phyloP scores from a whole-genome alignment of 2,797 vertebrate genomes.

The Pampus argenteus region DNA sequence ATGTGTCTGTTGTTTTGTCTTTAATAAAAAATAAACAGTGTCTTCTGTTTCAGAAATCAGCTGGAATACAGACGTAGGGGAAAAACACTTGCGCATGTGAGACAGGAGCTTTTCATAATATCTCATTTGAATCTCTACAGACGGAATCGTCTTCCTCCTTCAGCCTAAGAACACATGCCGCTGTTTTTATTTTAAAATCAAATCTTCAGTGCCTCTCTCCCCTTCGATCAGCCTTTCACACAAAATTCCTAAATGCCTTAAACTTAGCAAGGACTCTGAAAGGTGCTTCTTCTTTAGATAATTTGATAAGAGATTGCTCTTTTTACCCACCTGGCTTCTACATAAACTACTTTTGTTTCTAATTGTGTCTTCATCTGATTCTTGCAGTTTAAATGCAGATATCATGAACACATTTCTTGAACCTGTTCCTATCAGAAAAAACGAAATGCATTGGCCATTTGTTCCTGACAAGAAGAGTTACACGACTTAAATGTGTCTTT shows the following conservation, averaged over 20 bases:
- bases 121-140: background rate
- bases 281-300: no score
- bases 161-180: background rate
- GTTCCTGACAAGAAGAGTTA: no score
- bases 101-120: background rate
- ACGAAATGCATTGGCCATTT: no score
- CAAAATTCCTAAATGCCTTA: background rate
- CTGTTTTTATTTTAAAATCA: constrained; percentile 33
- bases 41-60: constrained; percentile 52
- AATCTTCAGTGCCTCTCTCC: background rate
- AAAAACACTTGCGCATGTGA: background rate
- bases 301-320: no score
- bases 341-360: no score
- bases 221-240: background rate
- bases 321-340: no score
- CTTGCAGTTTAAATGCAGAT: no score
- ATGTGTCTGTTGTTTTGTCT: background rate
- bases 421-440: no score
- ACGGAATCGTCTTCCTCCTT: background rate
- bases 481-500: no score
- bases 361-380: no score
- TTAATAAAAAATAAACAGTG: constrained; percentile 67
- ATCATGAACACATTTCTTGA: no score
- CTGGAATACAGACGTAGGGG: background rate
- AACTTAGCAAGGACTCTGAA: background rate